Evolutionary conservation across 2,797 vertebrate species (phyloP).

Genomic region (Acanthurus lineatus): DNA sequence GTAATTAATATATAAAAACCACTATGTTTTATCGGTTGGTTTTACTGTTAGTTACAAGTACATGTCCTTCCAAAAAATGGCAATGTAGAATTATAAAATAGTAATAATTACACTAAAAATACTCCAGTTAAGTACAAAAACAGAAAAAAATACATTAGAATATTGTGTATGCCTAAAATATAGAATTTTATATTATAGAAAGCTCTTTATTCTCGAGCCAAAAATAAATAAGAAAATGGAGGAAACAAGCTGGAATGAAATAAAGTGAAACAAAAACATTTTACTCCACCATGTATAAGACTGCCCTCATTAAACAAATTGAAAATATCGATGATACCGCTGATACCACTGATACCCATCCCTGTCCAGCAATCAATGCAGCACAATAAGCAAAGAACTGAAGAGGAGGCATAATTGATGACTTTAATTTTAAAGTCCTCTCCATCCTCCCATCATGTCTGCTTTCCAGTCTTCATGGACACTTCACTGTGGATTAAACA

Average conservation of each 20-base stretch:
- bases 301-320: slow-evolving; percentile 20
- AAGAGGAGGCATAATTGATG: slow-evolving; percentile 55
- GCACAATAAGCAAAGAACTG: slow-evolving; percentile 35
- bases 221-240: not conserved
- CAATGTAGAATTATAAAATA: not conserved
- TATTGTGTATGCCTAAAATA: not conserved
- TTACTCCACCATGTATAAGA: slow-evolving; percentile 17
- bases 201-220: not conserved
- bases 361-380: slow-evolving; percentile 16
- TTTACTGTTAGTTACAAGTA: too few species aligned
- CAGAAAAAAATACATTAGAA: not conserved
- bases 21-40: too few species aligned
- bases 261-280: not conserved
- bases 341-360: not conserved
- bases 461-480: slow-evolving; percentile 32
- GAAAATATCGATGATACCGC: slow-evolving; percentile 9
- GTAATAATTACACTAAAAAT: not conserved
- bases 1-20: too few species aligned
- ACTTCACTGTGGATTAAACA: slow-evolving; percentile 63
- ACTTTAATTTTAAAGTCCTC: slow-evolving; percentile 66
- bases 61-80: not conserved
- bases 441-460: slow-evolving; percentile 18
- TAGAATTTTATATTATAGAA: not conserved
- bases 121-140: not conserved
- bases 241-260: slow-evolving; percentile 2